phyloP scores from a whole-genome alignment of 2,797 vertebrate species.

The Fistularia tabacaria region DNA sequence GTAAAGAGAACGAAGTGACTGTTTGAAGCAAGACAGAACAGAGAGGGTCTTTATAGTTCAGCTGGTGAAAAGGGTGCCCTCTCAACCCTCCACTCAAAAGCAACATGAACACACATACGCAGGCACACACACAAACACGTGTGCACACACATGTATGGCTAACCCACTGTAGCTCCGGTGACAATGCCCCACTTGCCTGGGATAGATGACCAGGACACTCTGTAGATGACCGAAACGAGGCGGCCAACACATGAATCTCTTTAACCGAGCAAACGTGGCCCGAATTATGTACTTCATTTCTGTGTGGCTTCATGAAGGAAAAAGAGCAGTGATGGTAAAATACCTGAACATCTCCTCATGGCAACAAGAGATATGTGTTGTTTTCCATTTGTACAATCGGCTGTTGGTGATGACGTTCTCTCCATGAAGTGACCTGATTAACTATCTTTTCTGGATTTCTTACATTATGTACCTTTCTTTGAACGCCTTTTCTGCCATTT shows the following conservation, averaged over 20 bases:
- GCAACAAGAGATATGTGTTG: too few relatives aligned
- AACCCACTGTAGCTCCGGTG: too few relatives aligned
- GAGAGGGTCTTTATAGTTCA: constrained; percentile 67
- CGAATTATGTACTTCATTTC: too few relatives aligned
- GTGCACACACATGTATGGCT: background rate
- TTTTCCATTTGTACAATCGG: too few relatives aligned
- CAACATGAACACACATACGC: constrained; percentile 4
- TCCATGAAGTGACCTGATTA: background rate
- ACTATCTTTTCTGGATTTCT: background rate
- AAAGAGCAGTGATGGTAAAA: too few relatives aligned
- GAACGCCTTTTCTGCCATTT: constrained; percentile 92
- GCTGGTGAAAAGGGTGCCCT: constrained; percentile 55
- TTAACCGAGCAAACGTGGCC: background rate
- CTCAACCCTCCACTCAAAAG: constrained; percentile 23
- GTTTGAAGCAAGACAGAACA: constrained; percentile 65
- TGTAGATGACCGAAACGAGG: too few relatives aligned
- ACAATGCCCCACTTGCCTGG: too few relatives aligned
- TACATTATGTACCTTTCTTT: constrained; percentile 78
- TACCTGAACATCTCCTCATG: too few relatives aligned
- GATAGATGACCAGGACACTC: too few relatives aligned
- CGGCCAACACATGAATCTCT: background rate
- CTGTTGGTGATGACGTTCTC: too few relatives aligned
- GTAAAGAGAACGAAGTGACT: constrained; percentile 35
- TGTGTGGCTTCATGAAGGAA: too few relatives aligned
- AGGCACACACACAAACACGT: constrained; percentile 15